Evolutionary conservation across 2,113 vertebrate genomes (phyloP).

Genomic region (Neogale vison): DNA sequence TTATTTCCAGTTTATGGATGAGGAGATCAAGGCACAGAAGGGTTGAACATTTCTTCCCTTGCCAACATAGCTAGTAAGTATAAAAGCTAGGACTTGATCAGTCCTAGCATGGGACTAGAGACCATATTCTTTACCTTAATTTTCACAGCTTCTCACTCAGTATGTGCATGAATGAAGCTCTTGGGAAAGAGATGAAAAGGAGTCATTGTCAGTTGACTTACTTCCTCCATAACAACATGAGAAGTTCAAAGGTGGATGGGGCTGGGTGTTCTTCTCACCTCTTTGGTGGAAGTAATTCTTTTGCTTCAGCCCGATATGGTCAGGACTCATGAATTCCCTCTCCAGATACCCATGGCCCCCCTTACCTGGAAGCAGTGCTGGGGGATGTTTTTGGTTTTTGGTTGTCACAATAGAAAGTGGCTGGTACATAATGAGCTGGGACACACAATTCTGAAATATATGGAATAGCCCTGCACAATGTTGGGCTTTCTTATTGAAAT

Average conservation of each 20-base stretch:
- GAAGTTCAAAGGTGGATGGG: not conserved
- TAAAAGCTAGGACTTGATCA: not conserved
- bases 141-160: not conserved
- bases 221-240: not conserved
- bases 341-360: not conserved
- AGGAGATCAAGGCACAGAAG: not conserved
- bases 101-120: not conserved
- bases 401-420: not conserved
- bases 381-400: not conserved
- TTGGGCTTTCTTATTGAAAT: not conserved
- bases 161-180: not conserved
- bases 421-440: not conserved
- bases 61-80: not conserved
- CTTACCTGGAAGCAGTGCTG: not conserved
- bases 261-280: not conserved
- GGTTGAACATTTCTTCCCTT: not conserved
- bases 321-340: not conserved
- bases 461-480: not conserved
- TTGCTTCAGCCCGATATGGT: not conserved
- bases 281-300: not conserved
- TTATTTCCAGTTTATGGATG: not conserved
- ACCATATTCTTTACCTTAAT: not conserved
- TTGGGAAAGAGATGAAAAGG: not conserved
- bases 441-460: not conserved
- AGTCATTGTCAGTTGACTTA: not conserved